Conservation (phyloP, 2,888 invertebrate genomes). For the Graphium colonna region DNA sequence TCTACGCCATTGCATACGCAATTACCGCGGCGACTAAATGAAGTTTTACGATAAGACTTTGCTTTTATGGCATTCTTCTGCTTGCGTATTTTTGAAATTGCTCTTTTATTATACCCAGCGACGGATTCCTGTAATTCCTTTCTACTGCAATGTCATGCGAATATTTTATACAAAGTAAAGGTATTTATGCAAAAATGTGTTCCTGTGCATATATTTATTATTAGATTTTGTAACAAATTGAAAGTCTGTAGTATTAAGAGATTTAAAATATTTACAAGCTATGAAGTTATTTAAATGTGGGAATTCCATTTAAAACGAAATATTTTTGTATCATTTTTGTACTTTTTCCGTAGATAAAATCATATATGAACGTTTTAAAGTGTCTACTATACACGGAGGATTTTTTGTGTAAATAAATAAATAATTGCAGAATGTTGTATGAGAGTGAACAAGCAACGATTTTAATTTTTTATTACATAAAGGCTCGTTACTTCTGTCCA, state of each 20-base stretch:
- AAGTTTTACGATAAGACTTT: constrained; percentile 3
- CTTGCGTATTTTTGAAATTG: neutral
- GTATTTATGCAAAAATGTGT: too few relatives aligned
- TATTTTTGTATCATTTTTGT: neutral
- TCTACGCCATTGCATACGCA: neutral
- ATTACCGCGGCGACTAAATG: neutral
- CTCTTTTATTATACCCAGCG: constrained; percentile 1
- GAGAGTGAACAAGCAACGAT: too few relatives aligned
- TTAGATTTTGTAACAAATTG: neutral
- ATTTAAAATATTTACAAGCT: neutral
- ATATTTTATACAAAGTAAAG: neutral
- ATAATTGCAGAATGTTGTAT: too few relatives aligned
- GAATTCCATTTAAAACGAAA: too few relatives aligned
- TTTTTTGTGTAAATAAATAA: too few relatives aligned
- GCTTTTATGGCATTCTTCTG: constrained; percentile 1
- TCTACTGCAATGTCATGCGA: neutral
- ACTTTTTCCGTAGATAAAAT: too few relatives aligned
- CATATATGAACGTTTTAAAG: too few relatives aligned
- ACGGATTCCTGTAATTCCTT: neutral
- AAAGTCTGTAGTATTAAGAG: neutral
- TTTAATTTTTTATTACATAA: too few relatives aligned
- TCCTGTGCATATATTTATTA: too few relatives aligned
- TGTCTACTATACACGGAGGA: too few relatives aligned
- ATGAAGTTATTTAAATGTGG: neutral
- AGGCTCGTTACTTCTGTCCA: too few relatives aligned